Evolutionary conservation across 2,888 invertebrate species (phyloP).

Genomic region (Mylabris sibirica): DNA sequence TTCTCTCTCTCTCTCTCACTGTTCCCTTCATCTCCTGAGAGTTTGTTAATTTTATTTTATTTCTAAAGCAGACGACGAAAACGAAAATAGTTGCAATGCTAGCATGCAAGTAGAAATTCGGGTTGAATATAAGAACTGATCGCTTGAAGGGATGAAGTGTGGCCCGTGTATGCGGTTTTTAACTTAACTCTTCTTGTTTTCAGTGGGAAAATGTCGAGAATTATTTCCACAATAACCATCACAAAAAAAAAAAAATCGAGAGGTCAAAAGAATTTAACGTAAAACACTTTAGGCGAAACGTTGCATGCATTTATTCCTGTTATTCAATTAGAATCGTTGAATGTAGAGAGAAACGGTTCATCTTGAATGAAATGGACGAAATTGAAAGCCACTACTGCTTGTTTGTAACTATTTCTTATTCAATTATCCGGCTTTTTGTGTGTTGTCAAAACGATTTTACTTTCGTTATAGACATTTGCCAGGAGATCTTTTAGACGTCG

Average conservation of each 20-base stretch:
- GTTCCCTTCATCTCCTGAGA: too few relatives aligned
- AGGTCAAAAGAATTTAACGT: neutral
- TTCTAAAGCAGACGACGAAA: neutral
- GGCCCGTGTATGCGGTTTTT: conserved; percentile 7
- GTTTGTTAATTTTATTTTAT: neutral
- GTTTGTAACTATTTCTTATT: conserved; percentile 7
- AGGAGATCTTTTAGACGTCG: neutral
- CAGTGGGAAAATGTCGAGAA: neutral
- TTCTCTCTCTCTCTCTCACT: too few relatives aligned
- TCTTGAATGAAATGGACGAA: neutral
- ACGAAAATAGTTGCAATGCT: conserved; percentile 6
- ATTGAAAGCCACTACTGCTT: conserved; percentile 6
- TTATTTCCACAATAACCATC: neutral
- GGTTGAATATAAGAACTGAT: neutral
- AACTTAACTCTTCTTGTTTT: neutral
- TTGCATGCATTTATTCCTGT: conserved; percentile 1
- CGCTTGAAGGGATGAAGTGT: conserved; percentile 11
- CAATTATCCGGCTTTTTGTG: neutral
- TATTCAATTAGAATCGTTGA: conserved; percentile 6
- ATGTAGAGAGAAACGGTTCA: neutral
- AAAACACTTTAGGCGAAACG: conserved; percentile 6
- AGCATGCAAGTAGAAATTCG: conserved; percentile 8
- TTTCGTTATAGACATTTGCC: neutral
- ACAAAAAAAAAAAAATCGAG: neutral
- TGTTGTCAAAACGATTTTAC: neutral